Conservation (phyloP, 2,888 invertebrate genomes). For the Stenodera caucasica region DNA sequence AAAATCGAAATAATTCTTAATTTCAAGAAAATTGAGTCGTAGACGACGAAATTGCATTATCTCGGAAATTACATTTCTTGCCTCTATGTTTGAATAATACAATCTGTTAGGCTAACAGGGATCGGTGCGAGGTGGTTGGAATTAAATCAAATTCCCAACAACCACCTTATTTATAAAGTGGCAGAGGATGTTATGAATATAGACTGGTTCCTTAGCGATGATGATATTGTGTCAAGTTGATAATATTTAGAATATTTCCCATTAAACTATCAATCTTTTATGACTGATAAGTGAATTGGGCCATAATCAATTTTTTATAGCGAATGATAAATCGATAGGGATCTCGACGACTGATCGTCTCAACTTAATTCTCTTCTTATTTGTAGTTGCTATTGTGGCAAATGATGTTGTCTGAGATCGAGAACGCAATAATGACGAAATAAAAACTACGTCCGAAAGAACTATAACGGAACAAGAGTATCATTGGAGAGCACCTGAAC, state of each 20-base stretch:
- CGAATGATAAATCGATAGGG: neutral
- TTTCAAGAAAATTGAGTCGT: neutral
- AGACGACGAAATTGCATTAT: slow-evolving; percentile 35
- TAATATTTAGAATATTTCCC: neutral
- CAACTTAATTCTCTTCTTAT: neutral
- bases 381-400: neutral
- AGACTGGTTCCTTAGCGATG: slow-evolving; percentile 43
- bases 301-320: neutral
- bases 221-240: slow-evolving; percentile 13
- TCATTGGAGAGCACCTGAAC: neutral
- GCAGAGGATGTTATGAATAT: slow-evolving; percentile 49
- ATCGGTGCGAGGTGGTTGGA: neutral
- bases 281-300: neutral
- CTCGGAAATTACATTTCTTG: slow-evolving; percentile 47
- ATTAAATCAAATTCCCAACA: slow-evolving; percentile 48
- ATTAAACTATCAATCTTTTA: neutral
- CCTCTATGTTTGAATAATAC: slow-evolving; percentile 39
- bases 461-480: neutral
- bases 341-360: neutral
- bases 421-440: neutral
- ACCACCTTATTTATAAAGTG: slow-evolving; percentile 43
- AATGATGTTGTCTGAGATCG: neutral
- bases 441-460: neutral
- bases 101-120: slow-evolving; percentile 42
- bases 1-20: slow-evolving; percentile 1